A percentile compares a stretch with the other conserved stretches of the same genome.
Evolutionary conservation across 1,140 invertebrate species (phyloP).

Genomic region (Ceratina calcarata): DNA sequence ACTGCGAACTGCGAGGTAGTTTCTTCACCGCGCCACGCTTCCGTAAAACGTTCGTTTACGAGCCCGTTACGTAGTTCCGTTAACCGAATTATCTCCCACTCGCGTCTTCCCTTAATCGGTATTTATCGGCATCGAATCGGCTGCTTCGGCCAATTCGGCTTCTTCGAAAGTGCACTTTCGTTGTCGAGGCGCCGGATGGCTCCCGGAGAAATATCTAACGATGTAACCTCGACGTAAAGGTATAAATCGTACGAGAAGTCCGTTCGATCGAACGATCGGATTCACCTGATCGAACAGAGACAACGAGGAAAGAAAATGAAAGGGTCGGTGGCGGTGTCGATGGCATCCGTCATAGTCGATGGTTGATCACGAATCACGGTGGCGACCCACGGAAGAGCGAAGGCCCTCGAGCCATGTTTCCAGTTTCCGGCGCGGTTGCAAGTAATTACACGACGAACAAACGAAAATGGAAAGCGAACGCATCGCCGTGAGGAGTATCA

Average conservation of each 20-base stretch:
- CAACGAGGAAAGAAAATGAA: too few relatives aligned
- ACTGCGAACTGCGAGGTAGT: background rate
- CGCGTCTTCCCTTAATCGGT: slow-evolving; percentile 41
- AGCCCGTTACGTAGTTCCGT: slow-evolving; percentile 44
- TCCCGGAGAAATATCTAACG: background rate
- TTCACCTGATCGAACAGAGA: too few relatives aligned
- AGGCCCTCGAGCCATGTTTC: background rate
- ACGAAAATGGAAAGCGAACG: slow-evolving; percentile 32
- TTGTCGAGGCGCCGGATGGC: slow-evolving; percentile 22
- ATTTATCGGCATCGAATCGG: slow-evolving; percentile 28
- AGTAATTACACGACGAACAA: slow-evolving; percentile 53
- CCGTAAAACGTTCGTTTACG: slow-evolving; percentile 44
- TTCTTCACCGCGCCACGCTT: slow-evolving; percentile 3
- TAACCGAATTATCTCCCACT: slow-evolving; percentile 41
- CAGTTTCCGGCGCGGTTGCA: slow-evolving; percentile 29
- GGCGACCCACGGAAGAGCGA: too few relatives aligned
- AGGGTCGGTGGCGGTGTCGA: too few relatives aligned
- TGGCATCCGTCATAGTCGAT: too few relatives aligned
- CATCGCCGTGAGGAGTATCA: slow-evolving; percentile 3
- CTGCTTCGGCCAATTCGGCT: background rate
- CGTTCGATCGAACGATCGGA: too few relatives aligned
- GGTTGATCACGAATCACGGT: background rate
- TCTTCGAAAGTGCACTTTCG: slow-evolving; percentile 13
- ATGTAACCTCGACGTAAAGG: too few relatives aligned
- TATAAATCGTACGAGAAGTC: background rate